Evolutionary conservation across 2,888 invertebrate genomes (phyloP).

Genomic region (Dryomyza anilis): DNA sequence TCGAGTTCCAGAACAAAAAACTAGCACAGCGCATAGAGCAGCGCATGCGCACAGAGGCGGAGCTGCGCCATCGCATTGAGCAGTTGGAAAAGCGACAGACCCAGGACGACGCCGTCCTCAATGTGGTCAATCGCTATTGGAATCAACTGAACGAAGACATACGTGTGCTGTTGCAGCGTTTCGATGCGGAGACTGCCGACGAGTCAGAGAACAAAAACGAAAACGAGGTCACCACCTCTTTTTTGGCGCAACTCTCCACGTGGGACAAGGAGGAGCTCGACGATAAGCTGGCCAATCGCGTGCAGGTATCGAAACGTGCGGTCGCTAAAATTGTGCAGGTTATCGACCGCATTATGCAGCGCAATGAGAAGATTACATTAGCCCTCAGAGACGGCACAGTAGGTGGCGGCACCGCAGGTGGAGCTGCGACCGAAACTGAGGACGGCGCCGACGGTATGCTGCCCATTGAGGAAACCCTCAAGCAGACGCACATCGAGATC

Average conservation of each 20-base stretch:
- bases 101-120: conserved; percentile 96
- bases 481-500: conserved; percentile 84
- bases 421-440: conserved; percentile 24
- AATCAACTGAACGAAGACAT: conserved; percentile 97
- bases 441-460: conserved; percentile 35
- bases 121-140: conserved; percentile 97
- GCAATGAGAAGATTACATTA: conserved; percentile 91
- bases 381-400: conserved; percentile 73
- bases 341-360: conserved; percentile 92
- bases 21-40: conserved; percentile 92
- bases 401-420: conserved; percentile 10
- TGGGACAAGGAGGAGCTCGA: conserved; percentile 98
- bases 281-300: conserved; percentile 92
- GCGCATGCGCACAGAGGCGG: conserved; percentile 84
- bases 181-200: conserved; percentile 97
- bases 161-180: conserved; percentile 88
- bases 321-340: conserved; percentile 97
- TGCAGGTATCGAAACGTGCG: conserved; percentile 94
- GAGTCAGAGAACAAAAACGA: conserved; percentile 96
- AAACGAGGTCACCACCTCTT: conserved; percentile 94
- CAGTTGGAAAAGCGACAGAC: conserved; percentile 93
- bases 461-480: conserved; percentile 78
- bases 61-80: conserved; percentile 88
- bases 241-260: conserved; percentile 91
- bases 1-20: conserved; percentile 97